Base-by-base conservation (phyloP, 2,888 invertebrate species). In the Agonopterix subpropinquella region DNA sequence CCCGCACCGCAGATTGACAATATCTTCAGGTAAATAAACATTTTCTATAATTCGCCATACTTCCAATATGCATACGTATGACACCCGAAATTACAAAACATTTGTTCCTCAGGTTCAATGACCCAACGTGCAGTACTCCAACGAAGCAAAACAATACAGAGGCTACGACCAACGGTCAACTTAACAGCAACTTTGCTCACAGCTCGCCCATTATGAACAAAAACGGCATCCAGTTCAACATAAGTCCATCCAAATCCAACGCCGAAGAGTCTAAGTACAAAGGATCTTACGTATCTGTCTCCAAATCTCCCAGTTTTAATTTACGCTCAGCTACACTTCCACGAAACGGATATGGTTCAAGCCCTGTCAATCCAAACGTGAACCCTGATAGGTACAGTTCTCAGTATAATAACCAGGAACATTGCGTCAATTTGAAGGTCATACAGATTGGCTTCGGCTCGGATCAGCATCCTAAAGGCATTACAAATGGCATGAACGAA, bases 241-340 rank as follows among this genome's bases (percentile, higher is more conserved):
- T 84, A 53, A 84, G 79, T 48, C 84, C 84, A 1, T 81, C 84
- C 2, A 87, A 87, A 59, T 81, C 85, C 1, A 86, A 83, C 55
- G 81, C 76, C 7, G 85, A 88, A 51, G 88, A 88, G 11, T 76
- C 82, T 11, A 86, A 85, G 58, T 82, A 74, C 68, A 86, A 85
- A 63, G 78, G 73, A 37, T 67, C 78, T 0, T 88, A 79, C 49
- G 77, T 75, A 5, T 70, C 72, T 9, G 80, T 85, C 18, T 68
- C 83, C 2, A 89, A 89, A 62, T 89, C 89, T 4, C 89, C 89
- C 44, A 89, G 81, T 58, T 86, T 89, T 62, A 84, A 86, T 49
- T 63, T 86, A 41, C 77, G 94, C 41, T 93, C 94, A 1, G 92
- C 93, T 15, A 95, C 95, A 1, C 74, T 94, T 46, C 94, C 95